These are phyloP conservation scores for Drosophila prolongata DNA, from an alignment of 2,888 invertebrate species.

Conservation along the genomic window DNA sequence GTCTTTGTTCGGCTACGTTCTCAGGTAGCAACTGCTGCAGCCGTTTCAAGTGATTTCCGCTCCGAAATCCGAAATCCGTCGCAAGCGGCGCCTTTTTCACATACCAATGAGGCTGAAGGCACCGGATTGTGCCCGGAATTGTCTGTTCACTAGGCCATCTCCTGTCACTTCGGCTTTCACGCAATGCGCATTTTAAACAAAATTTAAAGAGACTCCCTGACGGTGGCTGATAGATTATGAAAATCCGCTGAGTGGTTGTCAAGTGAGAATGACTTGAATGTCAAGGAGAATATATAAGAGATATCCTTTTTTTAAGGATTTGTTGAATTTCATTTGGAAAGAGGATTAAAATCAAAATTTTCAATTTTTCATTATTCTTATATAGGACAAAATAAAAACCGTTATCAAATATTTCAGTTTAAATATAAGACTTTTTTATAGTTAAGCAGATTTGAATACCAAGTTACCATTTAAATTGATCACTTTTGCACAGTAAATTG, in stretches of 20 bases:
- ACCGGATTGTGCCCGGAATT: constrained; percentile 8
- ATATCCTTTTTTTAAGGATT: not conserved
- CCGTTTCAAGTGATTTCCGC: constrained; percentile 65
- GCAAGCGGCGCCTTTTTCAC: constrained; percentile 43
- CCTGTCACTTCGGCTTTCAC: constrained; percentile 40
- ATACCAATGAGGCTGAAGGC: constrained; percentile 62
- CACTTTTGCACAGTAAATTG: no score
- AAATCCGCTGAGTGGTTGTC: constrained; percentile 41
- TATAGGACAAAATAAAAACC: not conserved
- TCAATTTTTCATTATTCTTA: no score
- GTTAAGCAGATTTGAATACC: no score
- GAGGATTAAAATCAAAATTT: no score
- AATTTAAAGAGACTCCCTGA: constrained; percentile 43
- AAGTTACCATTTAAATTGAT: no score
- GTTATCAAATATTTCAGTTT: not conserved
- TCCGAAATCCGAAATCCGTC: constrained; percentile 35
- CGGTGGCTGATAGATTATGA: constrained; percentile 28
- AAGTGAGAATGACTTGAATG: not conserved
- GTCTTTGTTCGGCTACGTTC: constrained; percentile 50
- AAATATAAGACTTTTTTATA: no score
- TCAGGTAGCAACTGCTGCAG: constrained; percentile 54
- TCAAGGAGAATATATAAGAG: constrained; percentile 21
- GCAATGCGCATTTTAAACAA: constrained; percentile 65
- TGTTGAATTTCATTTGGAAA: not conserved
- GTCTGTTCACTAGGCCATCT: constrained; percentile 11